These are phyloP conservation scores for Drosophila auraria DNA, from an alignment of 1,140 invertebrate species.

Conservation along the genomic window DNA sequence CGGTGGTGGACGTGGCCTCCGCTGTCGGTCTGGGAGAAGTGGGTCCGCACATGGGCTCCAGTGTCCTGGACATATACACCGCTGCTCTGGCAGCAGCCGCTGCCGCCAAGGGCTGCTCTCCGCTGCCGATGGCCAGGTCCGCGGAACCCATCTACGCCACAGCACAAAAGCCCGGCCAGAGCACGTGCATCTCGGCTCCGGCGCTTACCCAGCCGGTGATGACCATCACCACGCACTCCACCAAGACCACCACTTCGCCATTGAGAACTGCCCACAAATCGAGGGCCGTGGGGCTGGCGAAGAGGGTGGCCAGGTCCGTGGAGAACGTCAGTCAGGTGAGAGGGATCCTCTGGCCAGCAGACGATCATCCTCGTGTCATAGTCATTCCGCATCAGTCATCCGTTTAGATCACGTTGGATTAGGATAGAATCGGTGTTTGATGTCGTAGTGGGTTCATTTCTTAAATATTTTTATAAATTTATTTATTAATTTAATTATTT, in stretches of 20 bases:
- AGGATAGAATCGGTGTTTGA: conserved; percentile 10
- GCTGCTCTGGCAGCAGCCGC: conserved; percentile 70
- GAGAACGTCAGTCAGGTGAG: conserved; percentile 77
- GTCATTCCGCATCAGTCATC: conserved; percentile 18
- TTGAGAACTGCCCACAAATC: conserved; percentile 19
- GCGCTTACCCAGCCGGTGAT: conserved; percentile 76
- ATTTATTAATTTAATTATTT: neutral
- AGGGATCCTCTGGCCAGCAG: conserved; percentile 47
- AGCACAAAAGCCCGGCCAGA: conserved; percentile 79
- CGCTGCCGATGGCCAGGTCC: conserved; percentile 47
- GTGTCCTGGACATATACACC: conserved; percentile 70
- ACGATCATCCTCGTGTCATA: conserved; percentile 57
- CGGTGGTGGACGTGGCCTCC: conserved; percentile 72
- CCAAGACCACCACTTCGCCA: conserved; percentile 53
- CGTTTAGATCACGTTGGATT: neutral
- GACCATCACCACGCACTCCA: conserved; percentile 65
- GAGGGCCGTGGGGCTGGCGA: conserved; percentile 11
- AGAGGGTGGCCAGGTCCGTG: conserved; percentile 39
- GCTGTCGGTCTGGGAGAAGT: conserved; percentile 65
- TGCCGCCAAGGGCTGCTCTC: conserved; percentile 37
- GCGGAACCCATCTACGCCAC: conserved; percentile 79
- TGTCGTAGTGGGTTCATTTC: neutral
- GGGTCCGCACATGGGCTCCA: conserved; percentile 35
- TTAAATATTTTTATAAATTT: neutral
- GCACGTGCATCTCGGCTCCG: conserved; percentile 63